Conservation (phyloP, 2,797 vertebrate genomes). For the Eulemur rubriventer region DNA sequence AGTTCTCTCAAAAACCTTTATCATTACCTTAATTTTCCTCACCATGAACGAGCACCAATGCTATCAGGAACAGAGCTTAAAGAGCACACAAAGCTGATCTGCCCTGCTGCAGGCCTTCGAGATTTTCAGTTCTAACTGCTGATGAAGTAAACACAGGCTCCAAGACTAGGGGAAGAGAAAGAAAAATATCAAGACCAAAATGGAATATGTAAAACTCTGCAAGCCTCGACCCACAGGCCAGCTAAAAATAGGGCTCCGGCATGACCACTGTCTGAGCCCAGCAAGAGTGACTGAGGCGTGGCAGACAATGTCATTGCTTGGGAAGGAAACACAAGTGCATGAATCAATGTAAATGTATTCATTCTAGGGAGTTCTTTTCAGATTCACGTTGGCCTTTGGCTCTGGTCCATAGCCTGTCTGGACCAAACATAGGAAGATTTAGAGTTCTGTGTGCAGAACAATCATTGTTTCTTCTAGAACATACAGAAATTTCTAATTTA, state of each 20-base stretch:
- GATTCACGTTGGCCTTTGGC: not conserved
- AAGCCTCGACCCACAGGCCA: not conserved
- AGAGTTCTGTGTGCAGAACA: constrained; percentile 3
- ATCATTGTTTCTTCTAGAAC: constrained; percentile 18
- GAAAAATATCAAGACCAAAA: constrained; percentile 40
- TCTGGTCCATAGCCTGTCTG: not conserved
- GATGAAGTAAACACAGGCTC: constrained; percentile 69
- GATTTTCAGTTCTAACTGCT: constrained; percentile 47
- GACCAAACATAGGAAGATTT: not conserved
- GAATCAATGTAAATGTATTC: constrained; percentile 48
- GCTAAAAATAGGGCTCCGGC: constrained; percentile 28
- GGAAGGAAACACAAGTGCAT: constrained; percentile 14
- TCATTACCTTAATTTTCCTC: constrained; percentile 69
- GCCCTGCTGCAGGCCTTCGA: constrained; percentile 42
- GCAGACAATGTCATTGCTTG: not conserved
- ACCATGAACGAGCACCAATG: constrained; percentile 67
- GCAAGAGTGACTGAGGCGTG: not conserved
- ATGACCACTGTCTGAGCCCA: not conserved
- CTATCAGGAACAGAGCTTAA: constrained; percentile 65
- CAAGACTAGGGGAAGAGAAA: constrained; percentile 60
- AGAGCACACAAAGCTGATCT: constrained; percentile 77
- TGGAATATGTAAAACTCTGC: not conserved
- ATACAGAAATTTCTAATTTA: not conserved
- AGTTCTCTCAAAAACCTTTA: constrained; percentile 62
- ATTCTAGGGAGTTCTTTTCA: constrained; percentile 23